A percentile compares a stretch with the other conserved stretches of the same genome.
These are phyloP conservation scores for Lampris megalopsis DNA, from an alignment of 2,113 vertebrate species.

Conservation along the genomic window DNA sequence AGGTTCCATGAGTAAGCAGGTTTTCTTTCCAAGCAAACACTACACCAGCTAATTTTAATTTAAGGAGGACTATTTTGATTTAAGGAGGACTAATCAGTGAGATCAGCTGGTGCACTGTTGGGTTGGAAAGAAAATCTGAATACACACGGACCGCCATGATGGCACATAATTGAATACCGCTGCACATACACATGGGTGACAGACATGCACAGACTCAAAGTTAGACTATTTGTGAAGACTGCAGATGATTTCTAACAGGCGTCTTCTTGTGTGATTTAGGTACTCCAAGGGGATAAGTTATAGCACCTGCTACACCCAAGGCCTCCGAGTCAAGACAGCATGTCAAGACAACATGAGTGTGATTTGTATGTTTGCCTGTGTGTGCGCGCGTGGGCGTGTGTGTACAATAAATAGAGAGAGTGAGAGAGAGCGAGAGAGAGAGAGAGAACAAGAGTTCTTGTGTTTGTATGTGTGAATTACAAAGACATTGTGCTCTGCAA, in stretches of 20 bases:
- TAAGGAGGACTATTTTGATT: background rate
- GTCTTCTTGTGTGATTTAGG: slow-evolving; percentile 80
- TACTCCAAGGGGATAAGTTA: slow-evolving; percentile 95
- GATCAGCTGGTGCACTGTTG: too few relatives aligned
- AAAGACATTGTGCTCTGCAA: slow-evolving; percentile 52
- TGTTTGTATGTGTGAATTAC: slow-evolving; percentile 56
- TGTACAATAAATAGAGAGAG: too few relatives aligned
- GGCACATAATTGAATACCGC: background rate
- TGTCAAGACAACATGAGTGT: slow-evolving; percentile 43
- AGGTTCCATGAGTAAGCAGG: too few relatives aligned
- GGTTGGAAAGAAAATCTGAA: too few relatives aligned
- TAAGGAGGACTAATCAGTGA: too few relatives aligned
- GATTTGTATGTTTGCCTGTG: slow-evolving; percentile 38
- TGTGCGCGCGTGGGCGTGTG: slow-evolving; percentile 7
- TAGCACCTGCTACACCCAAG: slow-evolving; percentile 78
- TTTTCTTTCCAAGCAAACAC: too few relatives aligned
- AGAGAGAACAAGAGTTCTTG: slow-evolving; percentile 37
- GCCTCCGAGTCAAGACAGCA: slow-evolving; percentile 51
- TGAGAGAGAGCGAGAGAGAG: background rate
- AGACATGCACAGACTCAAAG: background rate
- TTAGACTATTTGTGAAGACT: too few relatives aligned
- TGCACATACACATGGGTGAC: background rate
- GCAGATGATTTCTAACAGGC: slow-evolving; percentile 33
- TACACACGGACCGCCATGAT: background rate
- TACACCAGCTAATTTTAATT: too few relatives aligned